Conservation (phyloP, 1,140 invertebrate genomes). For the Brachionus rotundiformis region DNA sequence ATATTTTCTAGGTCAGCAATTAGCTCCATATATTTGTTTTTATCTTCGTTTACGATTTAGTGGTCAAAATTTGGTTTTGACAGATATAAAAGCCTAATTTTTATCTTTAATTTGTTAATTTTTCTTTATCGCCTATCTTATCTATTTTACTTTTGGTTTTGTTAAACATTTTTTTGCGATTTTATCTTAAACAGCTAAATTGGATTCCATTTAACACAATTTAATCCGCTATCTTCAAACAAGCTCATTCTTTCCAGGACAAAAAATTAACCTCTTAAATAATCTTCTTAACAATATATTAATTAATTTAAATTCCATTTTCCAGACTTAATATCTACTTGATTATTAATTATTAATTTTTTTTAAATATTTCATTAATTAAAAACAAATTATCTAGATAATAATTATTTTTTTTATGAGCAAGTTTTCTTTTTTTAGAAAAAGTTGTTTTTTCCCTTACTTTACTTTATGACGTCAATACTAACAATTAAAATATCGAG, state of each 20-base stretch:
- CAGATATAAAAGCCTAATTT: not conserved
- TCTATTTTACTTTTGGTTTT: not conserved
- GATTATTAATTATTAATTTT: too few relatives aligned
- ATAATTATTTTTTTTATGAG: not conserved
- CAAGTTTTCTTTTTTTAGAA: not conserved
- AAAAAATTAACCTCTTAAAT: not conserved
- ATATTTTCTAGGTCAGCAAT: not conserved
- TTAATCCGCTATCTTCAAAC: not conserved
- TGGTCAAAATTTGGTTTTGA: not conserved
- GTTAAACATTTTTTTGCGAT: not conserved
- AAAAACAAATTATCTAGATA: not conserved
- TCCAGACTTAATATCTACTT: too few relatives aligned
- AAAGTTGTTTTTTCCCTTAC: slow-evolving; percentile 5
- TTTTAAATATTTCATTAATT: not conserved
- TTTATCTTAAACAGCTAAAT: not conserved
- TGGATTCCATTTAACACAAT: not conserved
- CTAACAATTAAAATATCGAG: not conserved
- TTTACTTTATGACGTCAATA: not conserved
- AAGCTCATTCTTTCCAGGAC: not conserved
- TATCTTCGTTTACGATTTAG: not conserved
- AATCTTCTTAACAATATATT: too few relatives aligned
- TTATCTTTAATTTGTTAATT: not conserved
- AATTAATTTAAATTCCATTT: too few relatives aligned
- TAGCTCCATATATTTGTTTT: not conserved
- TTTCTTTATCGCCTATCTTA: slow-evolving; percentile 2